A percentile compares a stretch with the other conserved stretches of the same genome.
phyloP scores from a whole-genome alignment of 2,113 vertebrate genomes.

The Acinonyx jubatus region DNA sequence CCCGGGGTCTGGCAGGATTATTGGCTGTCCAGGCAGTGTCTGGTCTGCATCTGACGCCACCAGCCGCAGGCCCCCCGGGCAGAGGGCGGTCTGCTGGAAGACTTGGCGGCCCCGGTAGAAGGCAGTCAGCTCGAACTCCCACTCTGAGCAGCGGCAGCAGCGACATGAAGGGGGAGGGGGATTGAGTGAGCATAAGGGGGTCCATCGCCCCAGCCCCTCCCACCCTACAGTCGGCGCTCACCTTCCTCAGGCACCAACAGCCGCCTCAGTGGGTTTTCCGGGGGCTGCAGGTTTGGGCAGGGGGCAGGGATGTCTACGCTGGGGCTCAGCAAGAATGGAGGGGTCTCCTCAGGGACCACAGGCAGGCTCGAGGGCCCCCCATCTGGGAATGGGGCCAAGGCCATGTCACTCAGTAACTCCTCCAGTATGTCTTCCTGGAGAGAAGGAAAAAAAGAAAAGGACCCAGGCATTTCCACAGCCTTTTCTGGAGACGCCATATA shows the following conservation, averaged over 20 bases:
- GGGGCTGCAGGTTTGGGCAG: background rate
- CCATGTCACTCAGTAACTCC: slow-evolving; percentile 41
- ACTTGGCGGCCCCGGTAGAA: slow-evolving; percentile 90
- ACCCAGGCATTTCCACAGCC: background rate
- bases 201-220: rapidly evolving
- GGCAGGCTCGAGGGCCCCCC: background rate
- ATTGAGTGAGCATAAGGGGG: background rate
- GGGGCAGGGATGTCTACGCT: background rate
- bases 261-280: slow-evolving; percentile 61
- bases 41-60: slow-evolving; percentile 54
- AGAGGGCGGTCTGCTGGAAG: slow-evolving; percentile 79
- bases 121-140: slow-evolving; percentile 85
- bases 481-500: background rate
- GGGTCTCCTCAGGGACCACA: background rate
- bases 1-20: slow-evolving; percentile 84
- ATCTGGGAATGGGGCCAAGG: background rate
- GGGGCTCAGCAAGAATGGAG: background rate
- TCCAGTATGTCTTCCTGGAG: slow-evolving; percentile 59
- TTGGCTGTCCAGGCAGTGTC: slow-evolving; percentile 60
- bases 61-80: slow-evolving; percentile 85
- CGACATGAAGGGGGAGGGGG: background rate
- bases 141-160: slow-evolving; percentile 76
- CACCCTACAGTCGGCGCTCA: background rate
- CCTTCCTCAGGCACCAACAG: slow-evolving; percentile 29
- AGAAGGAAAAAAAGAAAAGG: background rate